Evolutionary conservation across 2,888 invertebrate genomes (phyloP), one percentile per base, ranked within the genome.

Genomic region (Cryptus armator): DNA sequence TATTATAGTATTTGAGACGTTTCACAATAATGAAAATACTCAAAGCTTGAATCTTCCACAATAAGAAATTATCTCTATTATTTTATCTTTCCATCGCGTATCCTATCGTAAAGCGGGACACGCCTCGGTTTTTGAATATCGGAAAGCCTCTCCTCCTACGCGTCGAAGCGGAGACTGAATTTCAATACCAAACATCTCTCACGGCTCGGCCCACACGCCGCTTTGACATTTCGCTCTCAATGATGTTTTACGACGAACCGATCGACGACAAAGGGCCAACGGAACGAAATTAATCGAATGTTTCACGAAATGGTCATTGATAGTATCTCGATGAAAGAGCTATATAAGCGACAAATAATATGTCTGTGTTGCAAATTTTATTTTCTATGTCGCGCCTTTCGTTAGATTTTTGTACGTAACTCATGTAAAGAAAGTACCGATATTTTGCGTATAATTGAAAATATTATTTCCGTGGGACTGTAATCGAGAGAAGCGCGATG

Each of bases 401-500:
- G 14, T 59, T 14, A 3, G 29, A 59, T 3, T 59, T 56, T 19
- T 10, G 24, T 14, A 12, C 29, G 53, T 53, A 14, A 29, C 29
- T 12, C 12, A 12, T 59, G 12, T 59, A 4, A 4, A 4, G 4
- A 56, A 59, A 59, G 4, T 9, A 24, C 1, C 10, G 7, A 51
- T n/a, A 56, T 59, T 59, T 59, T 32, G 10, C 9, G 3, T 24
- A 32, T 6, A 59, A 59, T 29, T 59, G 29, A 14, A 3, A 59
- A 59, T 59, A 32, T 29, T 9, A 59, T 59, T 59, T 59, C n/a
- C 59, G 59, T 59, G 59, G 59, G 32, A 59, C 6, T 16, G 37
- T 46, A 72, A 59, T 81, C 12, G 66, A 37, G 43, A 24, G 43
- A 37, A 71, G 32, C 29, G 37, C 70, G 83, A 88, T 89, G 88